Base-by-base conservation (phyloP, 2,888 invertebrate species). In the Leptinotarsa rubiginosa region DNA sequence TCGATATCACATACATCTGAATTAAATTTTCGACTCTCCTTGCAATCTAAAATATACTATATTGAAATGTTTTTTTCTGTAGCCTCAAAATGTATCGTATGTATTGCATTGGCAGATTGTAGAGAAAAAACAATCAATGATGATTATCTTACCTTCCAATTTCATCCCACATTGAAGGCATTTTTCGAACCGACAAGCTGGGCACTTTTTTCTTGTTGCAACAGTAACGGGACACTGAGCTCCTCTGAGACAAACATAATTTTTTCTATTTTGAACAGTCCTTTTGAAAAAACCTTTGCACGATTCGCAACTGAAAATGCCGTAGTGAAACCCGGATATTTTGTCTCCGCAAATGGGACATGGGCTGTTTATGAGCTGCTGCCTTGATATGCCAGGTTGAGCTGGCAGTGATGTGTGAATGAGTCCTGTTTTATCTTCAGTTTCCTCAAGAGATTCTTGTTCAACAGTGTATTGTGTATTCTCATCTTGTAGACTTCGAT, bases 231-330 rank as follows among this genome's bases (percentile, higher is more conserved):
- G 96, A 88, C 98, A 98, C 81, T 93, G 93, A 0, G 96, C 96
- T 1, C 97, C 97, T 41, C 97, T 90, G 66, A 95, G 90, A 86
- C 98, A 98, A 85, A 97, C 96, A 88, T 98, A 98, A 87, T 97
- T 96, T 90, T 98, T 98, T 81, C 97, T 93, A 87, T 98, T 98
- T 89, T 98, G 98, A n/a, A 98, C 98, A 22, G 98, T 98, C 76
- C 98, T 91, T 88, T 98, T 98, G 90, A 98, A 98, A 90, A 98
- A 98, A 2, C 98, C 98, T 88, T 98, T 98, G 89, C 98, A 98
- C 22, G 97, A 97, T 87, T 98, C 98, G 89, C 98, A 98, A 15
- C 97, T 97, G 89, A 97, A 98, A 83, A 98, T 98, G 54, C 98
- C 98, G 88, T 98, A 98, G 88, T 98, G 98, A 89, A 98, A 98